Evolutionary conservation across 2,797 vertebrate genomes (phyloP).

Genomic region (Heliangelus exortis): DNA sequence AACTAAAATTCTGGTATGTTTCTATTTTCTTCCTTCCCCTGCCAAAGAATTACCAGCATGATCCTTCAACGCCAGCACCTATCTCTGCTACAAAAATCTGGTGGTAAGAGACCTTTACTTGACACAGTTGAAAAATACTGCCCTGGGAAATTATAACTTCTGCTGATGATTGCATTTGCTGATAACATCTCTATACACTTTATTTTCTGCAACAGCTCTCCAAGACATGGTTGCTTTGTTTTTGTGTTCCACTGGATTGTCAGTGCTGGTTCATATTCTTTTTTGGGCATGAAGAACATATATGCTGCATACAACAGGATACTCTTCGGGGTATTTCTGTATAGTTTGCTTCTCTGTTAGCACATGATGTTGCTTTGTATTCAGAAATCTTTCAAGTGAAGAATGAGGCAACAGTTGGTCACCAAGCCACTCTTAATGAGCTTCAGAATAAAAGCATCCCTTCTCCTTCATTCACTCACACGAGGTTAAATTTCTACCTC

Average conservation of each 20-base stretch:
- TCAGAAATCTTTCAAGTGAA: conserved; percentile 17
- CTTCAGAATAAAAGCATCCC: not conserved
- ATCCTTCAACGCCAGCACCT: not conserved
- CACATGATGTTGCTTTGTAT: not conserved
- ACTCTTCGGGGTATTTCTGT: not conserved
- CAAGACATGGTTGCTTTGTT: not conserved
- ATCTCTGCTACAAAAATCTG: not conserved
- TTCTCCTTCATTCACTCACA: not conserved
- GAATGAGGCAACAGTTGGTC: not conserved
- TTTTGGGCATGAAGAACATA: conserved; percentile 27
- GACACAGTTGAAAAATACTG: not conserved
- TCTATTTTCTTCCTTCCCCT: not conserved
- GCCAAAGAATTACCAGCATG: not conserved
- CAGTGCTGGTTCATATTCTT: conserved; percentile 8
- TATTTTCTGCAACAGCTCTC: conserved; percentile 49
- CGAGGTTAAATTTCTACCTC: not conserved
- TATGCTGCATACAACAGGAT: conserved; percentile 9
- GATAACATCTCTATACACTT: not conserved
- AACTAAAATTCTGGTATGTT: not conserved
- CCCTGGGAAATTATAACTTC: not conserved
- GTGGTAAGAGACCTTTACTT: conserved; percentile 5
- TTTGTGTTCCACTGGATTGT: conserved; percentile 38
- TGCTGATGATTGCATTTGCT: conserved; percentile 44
- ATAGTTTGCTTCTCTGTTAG: conserved; percentile 9
- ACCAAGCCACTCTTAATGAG: not conserved